Evolutionary conservation across 2,888 invertebrate genomes (phyloP), one percentile per base, ranked within the genome.

Genomic region (Cremastobaeus sp.): DNA sequence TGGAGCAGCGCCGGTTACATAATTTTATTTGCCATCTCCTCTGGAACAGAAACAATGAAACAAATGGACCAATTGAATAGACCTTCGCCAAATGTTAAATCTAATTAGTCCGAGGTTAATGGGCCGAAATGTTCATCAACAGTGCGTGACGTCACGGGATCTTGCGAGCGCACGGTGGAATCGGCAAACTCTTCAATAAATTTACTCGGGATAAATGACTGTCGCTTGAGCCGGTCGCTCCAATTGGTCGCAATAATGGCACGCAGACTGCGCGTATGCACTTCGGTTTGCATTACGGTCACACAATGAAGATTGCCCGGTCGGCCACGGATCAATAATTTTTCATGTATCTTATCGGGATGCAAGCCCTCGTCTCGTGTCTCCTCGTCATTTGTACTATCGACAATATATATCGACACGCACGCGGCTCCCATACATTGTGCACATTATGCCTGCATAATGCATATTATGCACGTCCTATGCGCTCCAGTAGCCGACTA

Each of bases 261-360:
- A 52, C 25, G 3, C 34, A 15, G 14, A 12, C n/a, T 25, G 15
- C 34, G 15, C 17, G 37, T 11, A 21, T 54, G 48, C 54, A 35
- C 37, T 55, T 66, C 39, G 47, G 41, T 17, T 57, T 32, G 37
- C 41, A 57, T 47, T 57, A 34, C 43, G 34, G 21, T 68, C 15
- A 5, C 50, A 59, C 52, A 68, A 60, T 60, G 60, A 69, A 52
- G 45, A 68, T 35, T 28, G 59, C 20, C 41, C 37, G 30, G 12
- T 34, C 18, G 41, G 34, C 48, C 20, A 48, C 55, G 34, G 48
- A 62, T 70, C 70, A 43, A 62, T 62, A 70, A 62, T 55, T 62
- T 69, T 62, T 55, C 48, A 41, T 48, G 48, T 12, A 35, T 55
- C 55, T 70, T 70, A 70, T 70, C 70, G 60, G 28, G 70, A 70